phyloP scores from a whole-genome alignment of 2,888 invertebrate species.

The Xestobium rufovillosum region DNA sequence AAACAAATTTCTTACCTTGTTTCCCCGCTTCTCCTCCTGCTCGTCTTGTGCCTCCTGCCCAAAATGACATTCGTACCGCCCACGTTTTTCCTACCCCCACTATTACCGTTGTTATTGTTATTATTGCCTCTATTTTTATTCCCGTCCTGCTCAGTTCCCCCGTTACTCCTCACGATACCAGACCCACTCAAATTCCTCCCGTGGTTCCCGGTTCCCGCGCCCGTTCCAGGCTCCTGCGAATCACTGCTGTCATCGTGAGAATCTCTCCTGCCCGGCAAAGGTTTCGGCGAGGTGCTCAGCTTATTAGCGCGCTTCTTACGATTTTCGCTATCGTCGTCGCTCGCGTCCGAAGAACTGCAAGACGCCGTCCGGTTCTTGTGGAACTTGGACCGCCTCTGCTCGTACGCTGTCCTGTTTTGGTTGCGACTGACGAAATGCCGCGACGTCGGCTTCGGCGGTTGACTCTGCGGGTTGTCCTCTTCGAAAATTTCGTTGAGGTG shows the following conservation, averaged over 20 bases:
- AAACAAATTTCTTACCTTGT: too few relatives aligned
- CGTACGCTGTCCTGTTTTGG: constrained; percentile 40
- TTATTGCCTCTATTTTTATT: constrained; percentile 28
- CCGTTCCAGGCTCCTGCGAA: constrained; percentile 62
- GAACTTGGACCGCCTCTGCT: constrained; percentile 59
- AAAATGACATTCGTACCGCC: constrained; percentile 38
- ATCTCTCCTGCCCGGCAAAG: constrained; percentile 52
- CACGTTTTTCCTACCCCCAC: constrained; percentile 34
- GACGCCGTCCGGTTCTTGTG: constrained; percentile 74
- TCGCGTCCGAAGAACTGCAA: constrained; percentile 90
- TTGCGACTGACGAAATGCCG: constrained; percentile 36
- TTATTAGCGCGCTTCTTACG: constrained; percentile 75
- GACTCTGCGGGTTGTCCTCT: constrained; percentile 44
- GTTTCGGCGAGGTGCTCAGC: constrained; percentile 46
- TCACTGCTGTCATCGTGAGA: constrained; percentile 83
- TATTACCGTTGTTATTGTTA: constrained; percentile 30
- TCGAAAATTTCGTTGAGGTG: constrained; percentile 63
- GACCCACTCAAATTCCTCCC: constrained; percentile 13
- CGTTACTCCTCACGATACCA: constrained; percentile 3
- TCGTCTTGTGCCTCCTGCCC: constrained; percentile 48
- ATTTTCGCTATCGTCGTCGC: constrained; percentile 77
- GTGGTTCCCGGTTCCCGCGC: constrained; percentile 24
- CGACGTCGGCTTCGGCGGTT: constrained; percentile 21
- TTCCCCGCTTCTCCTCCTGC: constrained; percentile 53
- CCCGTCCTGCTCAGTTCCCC: constrained; percentile 19